Base-by-base conservation (phyloP, 2,888 invertebrate genomes). In the Lasioglossum leucozonium region DNA sequence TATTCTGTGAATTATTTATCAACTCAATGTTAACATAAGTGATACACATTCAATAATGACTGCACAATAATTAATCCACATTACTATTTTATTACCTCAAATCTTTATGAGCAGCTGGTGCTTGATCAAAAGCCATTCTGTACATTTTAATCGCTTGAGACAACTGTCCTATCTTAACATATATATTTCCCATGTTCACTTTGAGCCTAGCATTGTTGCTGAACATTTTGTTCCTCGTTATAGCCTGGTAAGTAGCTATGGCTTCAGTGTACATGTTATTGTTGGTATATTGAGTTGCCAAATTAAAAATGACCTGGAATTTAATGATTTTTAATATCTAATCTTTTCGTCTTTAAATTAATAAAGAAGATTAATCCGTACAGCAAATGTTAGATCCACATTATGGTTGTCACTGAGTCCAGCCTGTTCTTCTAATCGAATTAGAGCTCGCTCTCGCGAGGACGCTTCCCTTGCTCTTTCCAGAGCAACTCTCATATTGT, bases 131-230 rank as follows among this genome's bases (percentile, higher is more conserved):
- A 0, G 99, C 99, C 99, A 99, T 99, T 91, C 99, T 96, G 94
- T 99, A 99, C 96, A 99, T 97, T 96, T 99, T 99, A 82, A 99
- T 97, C 0, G 99, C 99, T 95, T 99, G 98, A 22, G 98, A 97
- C 93, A 98, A 98, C 92, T 98, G 97, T 89, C 98, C 98, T 96
- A 99, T 98, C 95, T 98, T 98, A 93, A 98, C 98, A 95, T 99
- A 98, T 92, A 99, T 99, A 94, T 99, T 99, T 1, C 99, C 99
- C 98, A 99, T 99, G 95, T 99, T 99, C 0, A 99, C 97, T 96
- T 99, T 99, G 13, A 99, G 95, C 86, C 99, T 97, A 92, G 99
- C 98, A 62, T 99, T 98, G 94, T 99, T 99, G 72, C 97, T 97
- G 94, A 99, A 99, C 96, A 98, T 97, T 94, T 98, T 97, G 94